These are phyloP conservation scores for Telmatochromis sp. DNA, from an alignment of 2,113 vertebrate genomes.

Conservation along the genomic window DNA sequence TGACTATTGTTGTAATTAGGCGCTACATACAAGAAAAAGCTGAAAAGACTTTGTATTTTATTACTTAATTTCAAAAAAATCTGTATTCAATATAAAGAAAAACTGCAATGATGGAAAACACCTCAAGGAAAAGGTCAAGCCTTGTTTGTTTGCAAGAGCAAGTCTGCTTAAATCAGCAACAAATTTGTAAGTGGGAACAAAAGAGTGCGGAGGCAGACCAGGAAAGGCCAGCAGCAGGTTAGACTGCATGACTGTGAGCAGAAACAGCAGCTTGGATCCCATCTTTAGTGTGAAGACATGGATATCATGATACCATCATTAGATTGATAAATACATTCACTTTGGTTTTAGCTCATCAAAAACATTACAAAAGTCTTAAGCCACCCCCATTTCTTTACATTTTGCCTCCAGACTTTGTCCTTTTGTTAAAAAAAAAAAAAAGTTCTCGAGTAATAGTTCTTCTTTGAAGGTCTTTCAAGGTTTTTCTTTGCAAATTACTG, in stretches of 20 bases:
- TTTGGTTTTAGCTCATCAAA: neutral
- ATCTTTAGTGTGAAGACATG: neutral
- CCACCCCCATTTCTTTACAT: neutral
- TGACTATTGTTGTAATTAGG: neutral
- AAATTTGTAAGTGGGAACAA: neutral
- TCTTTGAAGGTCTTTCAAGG: neutral
- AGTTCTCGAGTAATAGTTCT: neutral
- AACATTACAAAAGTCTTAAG: neutral
- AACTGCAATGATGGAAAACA: neutral
- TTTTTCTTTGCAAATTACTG: neutral
- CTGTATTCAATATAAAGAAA: neutral
- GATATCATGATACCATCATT: neutral
- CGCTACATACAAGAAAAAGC: neutral
- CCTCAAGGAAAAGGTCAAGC: neutral
- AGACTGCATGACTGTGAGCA: neutral
- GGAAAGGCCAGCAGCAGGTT: neutral
- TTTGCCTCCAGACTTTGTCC: neutral
- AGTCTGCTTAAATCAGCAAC: neutral
- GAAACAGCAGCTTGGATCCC: neutral
- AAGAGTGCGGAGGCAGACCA: neutral
- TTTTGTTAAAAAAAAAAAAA: rapidly evolving
- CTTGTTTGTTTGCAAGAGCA: neutral
- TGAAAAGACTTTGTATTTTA: neutral
- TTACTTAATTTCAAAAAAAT: neutral
- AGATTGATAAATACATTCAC: neutral